Percentiles rank a stretch among this genome's conserved stretches.
phyloP scores from a whole-genome alignment of 2,888 invertebrate species.

The Hydrotaea diabolus region DNA sequence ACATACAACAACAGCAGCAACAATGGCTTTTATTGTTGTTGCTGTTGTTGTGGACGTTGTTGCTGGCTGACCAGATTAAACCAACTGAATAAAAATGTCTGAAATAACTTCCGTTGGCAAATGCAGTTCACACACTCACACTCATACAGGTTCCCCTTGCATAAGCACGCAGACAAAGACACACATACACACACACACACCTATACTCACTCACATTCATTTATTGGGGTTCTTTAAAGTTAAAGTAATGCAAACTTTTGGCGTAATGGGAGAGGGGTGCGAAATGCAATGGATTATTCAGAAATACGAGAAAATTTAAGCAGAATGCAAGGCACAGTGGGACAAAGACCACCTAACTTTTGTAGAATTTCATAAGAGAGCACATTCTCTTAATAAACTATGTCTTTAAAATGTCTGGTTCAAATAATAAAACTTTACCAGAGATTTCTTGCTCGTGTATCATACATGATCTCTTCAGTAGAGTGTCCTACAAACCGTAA shows the following conservation, averaged over 20 bases:
- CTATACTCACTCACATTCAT: neutral
- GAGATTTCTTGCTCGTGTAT: no score
- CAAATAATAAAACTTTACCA: no score
- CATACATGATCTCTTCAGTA: no score
- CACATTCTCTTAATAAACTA: no score
- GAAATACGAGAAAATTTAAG: slow-evolving; percentile 1
- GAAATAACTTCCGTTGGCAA: slow-evolving; percentile 66
- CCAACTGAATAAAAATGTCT: slow-evolving; percentile 67
- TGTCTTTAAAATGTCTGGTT: no score
- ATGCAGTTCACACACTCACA: slow-evolving; percentile 39
- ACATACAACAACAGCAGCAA: neutral
- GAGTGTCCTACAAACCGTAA: no score
- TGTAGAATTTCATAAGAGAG: no score
- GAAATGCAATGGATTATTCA: neutral
- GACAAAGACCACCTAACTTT: no score
- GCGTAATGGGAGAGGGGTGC: neutral
- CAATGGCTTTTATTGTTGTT: neutral
- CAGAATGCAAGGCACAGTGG: neutral
- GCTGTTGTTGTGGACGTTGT: slow-evolving; percentile 11
- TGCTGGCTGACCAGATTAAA: slow-evolving; percentile 67
- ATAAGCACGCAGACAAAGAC: neutral
- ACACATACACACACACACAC: neutral
- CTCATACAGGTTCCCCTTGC: no score
- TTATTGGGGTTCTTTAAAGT: neutral
- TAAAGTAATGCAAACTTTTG: slow-evolving; percentile 6